These are phyloP conservation scores for Cabera pusaria DNA, from an alignment of 2,888 invertebrate species.

Conservation along the genomic window DNA sequence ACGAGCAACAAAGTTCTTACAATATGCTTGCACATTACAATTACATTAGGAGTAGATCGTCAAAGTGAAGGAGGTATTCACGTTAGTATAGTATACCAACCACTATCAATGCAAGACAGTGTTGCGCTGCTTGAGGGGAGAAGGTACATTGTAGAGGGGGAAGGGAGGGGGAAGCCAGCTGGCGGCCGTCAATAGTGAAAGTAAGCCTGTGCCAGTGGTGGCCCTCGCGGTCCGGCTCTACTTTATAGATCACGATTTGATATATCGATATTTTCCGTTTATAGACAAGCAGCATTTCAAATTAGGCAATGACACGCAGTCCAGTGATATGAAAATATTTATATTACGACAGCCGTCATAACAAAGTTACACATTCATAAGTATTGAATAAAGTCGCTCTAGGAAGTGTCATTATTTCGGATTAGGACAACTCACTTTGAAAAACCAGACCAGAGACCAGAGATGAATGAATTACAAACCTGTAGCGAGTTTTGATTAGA, in stretches of 20 bases:
- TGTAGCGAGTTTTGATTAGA: too few species aligned
- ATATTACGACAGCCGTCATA: too few species aligned
- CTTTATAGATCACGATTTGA: constrained; percentile 46
- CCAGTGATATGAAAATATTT: too few species aligned
- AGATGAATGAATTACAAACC: too few species aligned
- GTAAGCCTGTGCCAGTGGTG: constrained; percentile 58
- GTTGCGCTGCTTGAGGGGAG: constrained; percentile 60
- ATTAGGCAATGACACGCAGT: not conserved
- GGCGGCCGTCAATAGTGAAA: constrained; percentile 80
- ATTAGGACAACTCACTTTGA: too few species aligned
- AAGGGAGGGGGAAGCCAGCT: constrained; percentile 58
- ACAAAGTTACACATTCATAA: too few species aligned
- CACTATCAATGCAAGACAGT: constrained; percentile 63
- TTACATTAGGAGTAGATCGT: constrained; percentile 21
- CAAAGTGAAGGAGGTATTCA: constrained; percentile 13
- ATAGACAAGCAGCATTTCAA: constrained; percentile 5
- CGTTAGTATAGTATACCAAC: constrained; percentile 37
- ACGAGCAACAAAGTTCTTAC: constrained; percentile 13
- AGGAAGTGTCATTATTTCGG: too few species aligned
- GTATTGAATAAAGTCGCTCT: too few species aligned
- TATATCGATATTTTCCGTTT: constrained; percentile 35
- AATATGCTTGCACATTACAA: constrained; percentile 20
- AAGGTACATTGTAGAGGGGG: constrained; percentile 26
- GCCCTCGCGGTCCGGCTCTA: constrained; percentile 48
- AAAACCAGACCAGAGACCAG: too few species aligned